Percentiles rank a stretch among this genome's conserved stretches.
These are phyloP conservation scores for Mesochorus sp. DNA, from an alignment of 2,888 invertebrate genomes.

Conservation along the genomic window DNA sequence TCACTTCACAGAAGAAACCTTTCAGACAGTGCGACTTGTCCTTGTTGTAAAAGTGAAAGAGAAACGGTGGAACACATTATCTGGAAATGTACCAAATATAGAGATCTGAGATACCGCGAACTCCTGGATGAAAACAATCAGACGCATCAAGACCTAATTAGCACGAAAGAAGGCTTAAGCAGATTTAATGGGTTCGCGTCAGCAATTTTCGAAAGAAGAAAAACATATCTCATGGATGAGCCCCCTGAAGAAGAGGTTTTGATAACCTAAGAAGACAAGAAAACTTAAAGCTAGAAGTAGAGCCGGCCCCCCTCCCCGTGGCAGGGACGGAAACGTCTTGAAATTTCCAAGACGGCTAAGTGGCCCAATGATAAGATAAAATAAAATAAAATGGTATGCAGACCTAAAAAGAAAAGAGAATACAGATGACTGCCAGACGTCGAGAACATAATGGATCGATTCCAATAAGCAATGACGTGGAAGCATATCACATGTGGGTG, in stretches of 20 bases:
- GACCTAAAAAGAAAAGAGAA: too few relatives aligned
- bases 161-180: not conserved
- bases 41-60: not conserved
- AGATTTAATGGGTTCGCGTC: not conserved
- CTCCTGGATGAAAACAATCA: not conserved
- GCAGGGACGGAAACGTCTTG: conserved; percentile 21
- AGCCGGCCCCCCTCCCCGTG: too few relatives aligned
- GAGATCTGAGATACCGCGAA: not conserved
- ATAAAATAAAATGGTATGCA: too few relatives aligned
- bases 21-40: not conserved
- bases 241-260: not conserved
- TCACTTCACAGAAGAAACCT: not conserved
- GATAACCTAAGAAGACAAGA: too few relatives aligned
- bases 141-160: not conserved
- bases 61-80: conserved; percentile 2
- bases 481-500: too few relatives aligned
- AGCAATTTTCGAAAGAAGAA: not conserved
- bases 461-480: too few relatives aligned
- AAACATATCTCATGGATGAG: not conserved
- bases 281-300: not conserved
- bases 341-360: too few relatives aligned
- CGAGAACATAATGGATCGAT: too few relatives aligned
- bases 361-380: too few relatives aligned
- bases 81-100: not conserved
- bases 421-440: too few relatives aligned